Evolutionary conservation across 2,888 invertebrate species (phyloP).

Genomic region (Lydus trimaculatus): DNA sequence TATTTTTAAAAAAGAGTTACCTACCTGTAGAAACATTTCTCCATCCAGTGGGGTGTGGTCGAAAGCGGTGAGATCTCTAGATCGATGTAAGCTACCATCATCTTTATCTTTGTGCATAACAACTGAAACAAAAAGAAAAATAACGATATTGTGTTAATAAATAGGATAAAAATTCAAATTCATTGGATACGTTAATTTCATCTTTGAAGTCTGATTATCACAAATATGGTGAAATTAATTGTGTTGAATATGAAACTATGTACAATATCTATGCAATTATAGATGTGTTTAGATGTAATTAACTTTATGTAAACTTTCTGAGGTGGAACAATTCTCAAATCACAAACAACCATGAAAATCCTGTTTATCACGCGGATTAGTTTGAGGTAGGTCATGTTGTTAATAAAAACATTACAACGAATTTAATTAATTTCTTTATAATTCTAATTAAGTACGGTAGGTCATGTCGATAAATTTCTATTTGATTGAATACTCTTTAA

Average conservation of each 20-base stretch:
- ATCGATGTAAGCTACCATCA: conserved; percentile 73
- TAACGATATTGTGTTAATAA: conserved; percentile 13
- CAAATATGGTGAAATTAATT: conserved; percentile 15
- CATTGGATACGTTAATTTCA: conserved; percentile 14
- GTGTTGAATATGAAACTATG: conserved; percentile 26
- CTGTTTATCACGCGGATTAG: not conserved
- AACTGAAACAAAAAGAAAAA: conserved; percentile 69
- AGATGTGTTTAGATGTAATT: conserved; percentile 22
- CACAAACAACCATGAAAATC: conserved; percentile 33
- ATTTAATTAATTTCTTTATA: not conserved
- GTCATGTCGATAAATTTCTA: not conserved
- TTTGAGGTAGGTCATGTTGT: conserved; percentile 12
- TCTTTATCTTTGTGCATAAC: conserved; percentile 96
- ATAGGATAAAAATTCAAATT: conserved; percentile 17
- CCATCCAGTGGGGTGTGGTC: conserved; percentile 92
- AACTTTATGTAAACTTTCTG: conserved; percentile 26
- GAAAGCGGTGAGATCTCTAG: conserved; percentile 82
- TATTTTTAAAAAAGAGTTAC: conserved; percentile 20
- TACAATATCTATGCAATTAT: conserved; percentile 31
- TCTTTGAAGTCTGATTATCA: conserved; percentile 11
- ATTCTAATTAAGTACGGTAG: not conserved
- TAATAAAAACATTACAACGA: conserved; percentile 7
- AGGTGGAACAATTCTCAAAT: conserved; percentile 23
- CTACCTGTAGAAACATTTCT: conserved; percentile 95
- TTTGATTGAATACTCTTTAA: not conserved